Evolutionary conservation across 2,113 vertebrate genomes (phyloP), one percentile per base, ranked within the genome.

Genomic region (Poeciliopsis retropinna): DNA sequence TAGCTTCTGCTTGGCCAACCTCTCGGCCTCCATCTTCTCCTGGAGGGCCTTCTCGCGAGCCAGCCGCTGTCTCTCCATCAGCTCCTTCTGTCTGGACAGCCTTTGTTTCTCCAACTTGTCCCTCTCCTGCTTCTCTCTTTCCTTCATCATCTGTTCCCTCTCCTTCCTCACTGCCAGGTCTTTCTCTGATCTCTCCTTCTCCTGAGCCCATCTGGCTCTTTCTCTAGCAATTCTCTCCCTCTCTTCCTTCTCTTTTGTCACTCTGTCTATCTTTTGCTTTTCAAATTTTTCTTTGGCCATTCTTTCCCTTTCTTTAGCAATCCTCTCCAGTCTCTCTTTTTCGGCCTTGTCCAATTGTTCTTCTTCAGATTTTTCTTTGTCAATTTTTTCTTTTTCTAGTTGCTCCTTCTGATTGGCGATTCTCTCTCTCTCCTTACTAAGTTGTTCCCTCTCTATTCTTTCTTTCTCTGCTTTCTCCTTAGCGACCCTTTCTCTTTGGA

Each of bases 1-100:
- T 37, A 30, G 34, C 47, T 54, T 72, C 62, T 82, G 80, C 64
- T 17, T 29, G 6, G 30, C 30, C 12, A 57, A 5, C 28, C 0
- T 22, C 5, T 32, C 51, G 14, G 15, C 67, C 64, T 73, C 83
- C 73, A 72, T 75, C 79, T 70, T 84, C 1, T 63, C 79, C 29
- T 25, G 25, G 0, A 30, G 30, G 22, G 67, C 72, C 2, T 51
- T 75, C 1, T 78, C 76, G 47, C 70, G 62, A 9, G 73, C 44
- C 0, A 77, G 37, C n/a, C 54, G 64, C 54, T 77, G 72, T 13
- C 41, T 79, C 67, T 71, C 83, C 37, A 32, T 11, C 14, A 13
- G 30, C 31, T 79, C 64, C 64, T 64, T 70, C 61, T 78, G 70
- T 10, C 64, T 30, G 0, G 15, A 14, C 0, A 30, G 32, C 8